Evolutionary conservation across 2,888 invertebrate species (phyloP).

Genomic region (Phania funesta): DNA sequence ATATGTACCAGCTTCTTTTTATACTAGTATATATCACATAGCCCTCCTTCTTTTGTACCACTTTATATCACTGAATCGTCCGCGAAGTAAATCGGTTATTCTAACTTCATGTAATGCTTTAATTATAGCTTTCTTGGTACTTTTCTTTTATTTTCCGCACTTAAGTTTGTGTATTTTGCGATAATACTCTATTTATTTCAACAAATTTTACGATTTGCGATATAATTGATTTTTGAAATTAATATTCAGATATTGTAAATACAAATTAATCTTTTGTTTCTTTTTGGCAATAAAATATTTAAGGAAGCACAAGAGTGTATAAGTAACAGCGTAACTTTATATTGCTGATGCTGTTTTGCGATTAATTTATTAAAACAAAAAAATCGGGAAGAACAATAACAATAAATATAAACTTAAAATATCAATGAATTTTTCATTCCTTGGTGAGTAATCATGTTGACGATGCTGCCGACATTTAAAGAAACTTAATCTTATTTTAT

Average conservation of each 20-base stretch:
- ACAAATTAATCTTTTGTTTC: slow-evolving; percentile 17
- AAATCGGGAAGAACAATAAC: background rate
- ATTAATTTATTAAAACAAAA: slow-evolving; percentile 18
- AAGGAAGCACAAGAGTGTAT: background rate
- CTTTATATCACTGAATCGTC: too few species aligned
- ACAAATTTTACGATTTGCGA: too few species aligned
- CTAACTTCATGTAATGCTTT: too few species aligned
- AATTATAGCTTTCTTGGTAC: too few species aligned
- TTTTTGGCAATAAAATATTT: slow-evolving; percentile 27
- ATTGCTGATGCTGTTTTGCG: slow-evolving; percentile 8
- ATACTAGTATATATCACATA: too few species aligned
- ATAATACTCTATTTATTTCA: too few species aligned
- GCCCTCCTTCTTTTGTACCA: too few species aligned
- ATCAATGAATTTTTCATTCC: slow-evolving; percentile 11
- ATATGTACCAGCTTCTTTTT: too few species aligned
- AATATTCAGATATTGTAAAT: background rate
- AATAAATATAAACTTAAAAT: background rate
- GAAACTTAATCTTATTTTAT: background rate
- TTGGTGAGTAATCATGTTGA: background rate
- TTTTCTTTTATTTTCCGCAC: too few species aligned
- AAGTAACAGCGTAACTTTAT: background rate
- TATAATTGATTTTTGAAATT: too few species aligned
- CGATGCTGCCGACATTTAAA: slow-evolving; percentile 15
- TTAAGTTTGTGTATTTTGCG: too few species aligned
- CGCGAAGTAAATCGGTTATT: too few species aligned